Base-by-base conservation (phyloP, 2,113 vertebrate species). In the Microtus ochrogaster region DNA sequence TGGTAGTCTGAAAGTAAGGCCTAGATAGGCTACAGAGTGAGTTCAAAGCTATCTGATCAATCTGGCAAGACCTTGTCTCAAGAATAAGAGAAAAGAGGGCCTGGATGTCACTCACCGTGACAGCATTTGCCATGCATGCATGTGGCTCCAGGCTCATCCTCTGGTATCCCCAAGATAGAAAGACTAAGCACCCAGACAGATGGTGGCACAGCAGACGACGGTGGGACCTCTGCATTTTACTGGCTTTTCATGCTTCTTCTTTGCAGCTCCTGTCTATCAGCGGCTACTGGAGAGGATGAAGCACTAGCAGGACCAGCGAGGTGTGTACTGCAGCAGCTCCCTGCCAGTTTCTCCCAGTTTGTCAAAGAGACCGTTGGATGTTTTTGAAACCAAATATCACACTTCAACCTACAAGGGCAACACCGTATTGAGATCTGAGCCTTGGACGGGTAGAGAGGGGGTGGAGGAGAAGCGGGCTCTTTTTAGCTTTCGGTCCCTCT, bases 271-370 rank as follows among this genome's bases (percentile, higher is more conserved):
- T 0, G 98, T 97, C 55, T 98, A 98, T 79, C 97, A 98, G 96
- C 98, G 96, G 98, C 86, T 99, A 95, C 77, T 99, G 68, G 98
- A 98, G 3, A 98, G 96, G 97, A 97, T 99, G 98, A 98, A 98
- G 96, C 98, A 98, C 44, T 94, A 92, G 89, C 66, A 82, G 14
- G 6, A 1, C 12, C 0, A 0, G 26, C 52, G 81, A 97, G 84
- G 91, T 89, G 1, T 41, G 49, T 52, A 0, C 87, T 30, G 3
- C 96, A 86, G 70, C 13, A 2, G 81, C 96, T 98, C 95, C 91
- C 88, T 13, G 39, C 89, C 97, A 0, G 0, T 7, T 2, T 95
- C 98, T 98, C 97, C 77, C 95, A 26, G 90, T 96, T 97, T 95
- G 92, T 93, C 96, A 81, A 96, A 98, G 90, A 98, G 94, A 98